Conservation (phyloP, 2,113 vertebrate genomes). For the Nematolebias whitei region DNA sequence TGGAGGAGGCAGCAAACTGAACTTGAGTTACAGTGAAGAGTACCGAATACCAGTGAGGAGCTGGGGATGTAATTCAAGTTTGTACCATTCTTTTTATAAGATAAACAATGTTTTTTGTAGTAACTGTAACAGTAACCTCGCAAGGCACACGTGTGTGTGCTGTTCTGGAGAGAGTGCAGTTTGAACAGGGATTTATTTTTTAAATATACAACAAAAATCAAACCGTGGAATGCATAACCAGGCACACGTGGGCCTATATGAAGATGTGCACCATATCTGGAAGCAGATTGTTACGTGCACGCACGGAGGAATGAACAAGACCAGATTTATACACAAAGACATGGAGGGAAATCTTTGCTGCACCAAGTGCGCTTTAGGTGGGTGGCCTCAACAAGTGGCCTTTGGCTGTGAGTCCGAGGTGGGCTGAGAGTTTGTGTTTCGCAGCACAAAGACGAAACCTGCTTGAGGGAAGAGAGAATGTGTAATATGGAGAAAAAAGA, state of each 20-base stretch:
- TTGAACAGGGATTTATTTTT: not conserved
- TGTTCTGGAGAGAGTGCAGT: conserved; percentile 2
- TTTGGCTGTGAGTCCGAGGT: conserved; percentile 64
- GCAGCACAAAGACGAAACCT: conserved; percentile 44
- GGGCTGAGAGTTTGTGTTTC: conserved; percentile 68
- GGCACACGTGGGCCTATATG: conserved; percentile 16
- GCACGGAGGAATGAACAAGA: not conserved
- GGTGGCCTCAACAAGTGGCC: conserved; percentile 49
- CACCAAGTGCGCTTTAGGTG: conserved; percentile 26
- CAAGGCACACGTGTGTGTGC: not conserved
- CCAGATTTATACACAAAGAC: conserved; percentile 5
- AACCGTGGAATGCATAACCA: conserved; percentile 18
- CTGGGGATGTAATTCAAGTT: conserved; percentile 16
- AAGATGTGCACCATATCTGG: conserved; percentile 28
- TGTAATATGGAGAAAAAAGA: conserved; percentile 19
- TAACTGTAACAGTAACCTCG: not conserved
- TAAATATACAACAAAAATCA: conserved; percentile 20
- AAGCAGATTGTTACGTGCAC: conserved; percentile 10
- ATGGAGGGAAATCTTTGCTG: conserved; percentile 42
- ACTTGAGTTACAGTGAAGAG: conserved; percentile 51
- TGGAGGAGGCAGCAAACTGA: conserved; percentile 29
- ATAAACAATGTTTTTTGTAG: conserved; percentile 11
- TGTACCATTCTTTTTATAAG: not conserved
- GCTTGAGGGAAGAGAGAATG: conserved; percentile 32
- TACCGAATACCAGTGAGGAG: conserved; percentile 36